Evolutionary conservation across 2,888 invertebrate genomes (phyloP).

Genomic region (Stenurella melanura): DNA sequence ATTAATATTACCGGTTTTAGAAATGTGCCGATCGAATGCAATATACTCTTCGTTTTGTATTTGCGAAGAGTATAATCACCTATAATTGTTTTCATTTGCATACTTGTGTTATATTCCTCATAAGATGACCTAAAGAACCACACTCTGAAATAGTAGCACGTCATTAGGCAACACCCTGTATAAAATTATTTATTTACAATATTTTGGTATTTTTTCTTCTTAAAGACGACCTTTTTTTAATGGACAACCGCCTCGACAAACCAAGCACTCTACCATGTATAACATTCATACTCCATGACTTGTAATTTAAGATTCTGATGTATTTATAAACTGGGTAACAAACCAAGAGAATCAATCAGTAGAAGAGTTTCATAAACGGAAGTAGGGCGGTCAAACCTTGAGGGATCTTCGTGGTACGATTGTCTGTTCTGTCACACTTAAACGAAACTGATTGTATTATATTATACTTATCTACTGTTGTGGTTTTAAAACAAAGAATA

Average conservation of each 20-base stretch:
- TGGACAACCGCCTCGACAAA: not conserved
- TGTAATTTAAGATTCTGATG: conserved; percentile 19
- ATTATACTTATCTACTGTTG: not conserved
- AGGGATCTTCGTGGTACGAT: conserved; percentile 30
- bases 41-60: too few relatives aligned
- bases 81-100: too few relatives aligned
- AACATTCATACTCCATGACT: conserved; percentile 11
- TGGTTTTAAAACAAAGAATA: conserved; percentile 21
- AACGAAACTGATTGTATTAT: conserved; percentile 7
- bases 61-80: too few relatives aligned
- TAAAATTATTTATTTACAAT: too few relatives aligned
- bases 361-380: conserved; percentile 26
- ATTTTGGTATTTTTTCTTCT: too few relatives aligned
- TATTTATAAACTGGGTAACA: conserved; percentile 10
- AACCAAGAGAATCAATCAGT: conserved; percentile 22
- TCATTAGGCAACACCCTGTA: too few relatives aligned
- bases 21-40: too few relatives aligned
- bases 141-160: too few relatives aligned
- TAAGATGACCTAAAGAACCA: too few relatives aligned
- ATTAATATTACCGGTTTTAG: too few relatives aligned
- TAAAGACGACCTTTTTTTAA: not conserved
- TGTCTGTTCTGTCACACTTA: conserved; percentile 34
- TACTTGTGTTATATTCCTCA: too few relatives aligned
- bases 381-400: conserved; percentile 41
- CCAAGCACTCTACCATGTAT: not conserved